Evolutionary conservation across 2,113 vertebrate species (phyloP).

Genomic region (Gila orcuttii): DNA sequence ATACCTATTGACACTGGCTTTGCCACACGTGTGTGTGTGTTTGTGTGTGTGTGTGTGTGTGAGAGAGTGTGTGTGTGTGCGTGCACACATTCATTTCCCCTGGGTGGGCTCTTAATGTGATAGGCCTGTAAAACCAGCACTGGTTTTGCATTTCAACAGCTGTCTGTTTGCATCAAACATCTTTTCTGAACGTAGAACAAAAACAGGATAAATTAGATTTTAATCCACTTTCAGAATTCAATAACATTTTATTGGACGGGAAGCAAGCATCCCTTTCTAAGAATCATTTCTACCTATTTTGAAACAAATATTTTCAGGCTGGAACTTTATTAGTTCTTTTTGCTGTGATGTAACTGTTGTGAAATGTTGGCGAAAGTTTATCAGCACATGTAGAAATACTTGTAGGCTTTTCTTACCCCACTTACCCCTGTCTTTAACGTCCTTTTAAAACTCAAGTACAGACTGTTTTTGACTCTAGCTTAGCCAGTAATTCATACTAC

Average conservation of each 20-base stretch:
- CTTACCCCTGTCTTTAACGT: background rate
- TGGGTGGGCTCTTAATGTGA: constrained; percentile 50
- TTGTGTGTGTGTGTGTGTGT: too few relatives aligned
- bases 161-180: constrained; percentile 53
- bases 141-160: constrained; percentile 52
- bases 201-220: constrained; percentile 13
- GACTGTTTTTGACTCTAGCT: background rate
- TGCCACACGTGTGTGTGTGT: constrained; percentile 26
- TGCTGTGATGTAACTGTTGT: constrained; percentile 18
- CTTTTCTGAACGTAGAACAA: constrained; percentile 25
- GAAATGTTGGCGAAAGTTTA: constrained; percentile 22
- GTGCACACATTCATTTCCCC: background rate
- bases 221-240: constrained; percentile 33
- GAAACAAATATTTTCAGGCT: background rate
- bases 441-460: background rate
- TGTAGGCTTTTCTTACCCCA: constrained; percentile 4
- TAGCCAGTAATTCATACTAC: background rate
- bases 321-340: constrained; percentile 20
- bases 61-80: background rate
- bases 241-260: constrained; percentile 34
- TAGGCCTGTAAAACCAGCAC: constrained; percentile 51
- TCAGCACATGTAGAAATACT: background rate
- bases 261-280: background rate
- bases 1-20: constrained; percentile 14
- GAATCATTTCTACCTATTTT: background rate